A percentile compares a stretch with the other conserved stretches of the same genome.
Evolutionary conservation across 2,888 invertebrate species (phyloP).

Genomic region (Drosophila limbata): DNA sequence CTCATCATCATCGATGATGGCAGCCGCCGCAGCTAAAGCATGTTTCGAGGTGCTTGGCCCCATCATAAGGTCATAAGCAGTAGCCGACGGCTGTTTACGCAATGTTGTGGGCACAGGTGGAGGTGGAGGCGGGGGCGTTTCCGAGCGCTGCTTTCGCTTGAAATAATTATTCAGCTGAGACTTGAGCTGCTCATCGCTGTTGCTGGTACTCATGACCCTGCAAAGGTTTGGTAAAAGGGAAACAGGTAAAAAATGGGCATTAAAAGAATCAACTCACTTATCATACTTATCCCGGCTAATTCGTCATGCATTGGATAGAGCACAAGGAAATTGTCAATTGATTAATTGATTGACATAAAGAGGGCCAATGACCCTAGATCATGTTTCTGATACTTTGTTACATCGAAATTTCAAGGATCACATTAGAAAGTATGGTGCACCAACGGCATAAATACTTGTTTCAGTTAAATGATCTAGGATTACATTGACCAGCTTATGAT

Average conservation of each 20-base stretch:
- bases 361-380: conserved; percentile 24
- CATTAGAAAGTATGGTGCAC: neutral
- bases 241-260: conserved; percentile 11
- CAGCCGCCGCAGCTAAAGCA: conserved; percentile 45
- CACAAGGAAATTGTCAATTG: conserved; percentile 21
- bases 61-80: conserved; percentile 32
- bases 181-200: conserved; percentile 82
- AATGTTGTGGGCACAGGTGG: conserved; percentile 22
- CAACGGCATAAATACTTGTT: neutral
- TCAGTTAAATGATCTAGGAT: conserved; percentile 21
- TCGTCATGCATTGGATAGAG: conserved; percentile 44
- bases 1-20: conserved; percentile 28
- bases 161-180: conserved; percentile 75
- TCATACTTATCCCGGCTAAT: conserved; percentile 53
- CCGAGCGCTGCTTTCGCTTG: conserved; percentile 43
- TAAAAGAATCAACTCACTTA: conserved; percentile 19
- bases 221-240: conserved; percentile 41
- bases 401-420: neutral
- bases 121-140: conserved; percentile 72
- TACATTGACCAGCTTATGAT: neutral
- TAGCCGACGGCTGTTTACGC: conserved; percentile 32
- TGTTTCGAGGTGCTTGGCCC: conserved; percentile 71
- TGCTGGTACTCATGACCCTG: conserved; percentile 83
- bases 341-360: conserved; percentile 1
- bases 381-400: neutral